Conservation (phyloP, 64 coral and sea anemone species). For the Astreopora myriophthalma region DNA sequence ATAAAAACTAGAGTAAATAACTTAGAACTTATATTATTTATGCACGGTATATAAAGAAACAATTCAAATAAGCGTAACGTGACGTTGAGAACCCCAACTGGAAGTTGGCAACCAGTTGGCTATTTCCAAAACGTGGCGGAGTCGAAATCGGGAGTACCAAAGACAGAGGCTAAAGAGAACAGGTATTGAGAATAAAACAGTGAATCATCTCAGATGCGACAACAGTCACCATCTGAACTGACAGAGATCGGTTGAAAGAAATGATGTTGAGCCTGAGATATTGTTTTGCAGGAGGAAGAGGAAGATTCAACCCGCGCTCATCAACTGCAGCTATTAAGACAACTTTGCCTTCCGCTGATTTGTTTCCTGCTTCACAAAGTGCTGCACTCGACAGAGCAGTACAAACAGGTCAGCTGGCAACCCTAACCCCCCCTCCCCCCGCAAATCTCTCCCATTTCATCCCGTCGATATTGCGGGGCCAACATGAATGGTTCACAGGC, state of each 20-base stretch:
- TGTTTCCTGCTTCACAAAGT: constrained; percentile 71
- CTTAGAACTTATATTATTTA: too few relatives aligned
- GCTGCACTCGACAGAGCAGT: constrained; percentile 64
- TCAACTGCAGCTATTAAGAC: constrained; percentile 63
- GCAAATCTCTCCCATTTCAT: too few relatives aligned
- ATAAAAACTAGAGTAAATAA: too few relatives aligned
- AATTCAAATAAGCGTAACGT: too few relatives aligned
- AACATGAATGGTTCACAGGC: too few relatives aligned
- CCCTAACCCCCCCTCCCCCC: too few relatives aligned
- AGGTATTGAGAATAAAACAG: not conserved
- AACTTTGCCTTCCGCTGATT: constrained; percentile 67
- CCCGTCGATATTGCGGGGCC: too few relatives aligned
- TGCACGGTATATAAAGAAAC: too few relatives aligned
- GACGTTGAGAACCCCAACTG: too few relatives aligned
- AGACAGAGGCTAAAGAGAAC: not conserved
- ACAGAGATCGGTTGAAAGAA: not conserved
- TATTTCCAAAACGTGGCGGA: too few relatives aligned
- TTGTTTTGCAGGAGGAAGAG: constrained; percentile 41
- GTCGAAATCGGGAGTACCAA: too few relatives aligned
- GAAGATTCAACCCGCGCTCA: constrained; percentile 49
- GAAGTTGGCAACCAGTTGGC: too few relatives aligned
- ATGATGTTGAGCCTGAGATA: not conserved
- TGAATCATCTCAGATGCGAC: not conserved
- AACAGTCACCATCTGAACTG: not conserved
- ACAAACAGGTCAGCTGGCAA: constrained; percentile 73